phyloP scores from a whole-genome alignment of 1,140 invertebrate species.

The Procambarus virginalis region DNA sequence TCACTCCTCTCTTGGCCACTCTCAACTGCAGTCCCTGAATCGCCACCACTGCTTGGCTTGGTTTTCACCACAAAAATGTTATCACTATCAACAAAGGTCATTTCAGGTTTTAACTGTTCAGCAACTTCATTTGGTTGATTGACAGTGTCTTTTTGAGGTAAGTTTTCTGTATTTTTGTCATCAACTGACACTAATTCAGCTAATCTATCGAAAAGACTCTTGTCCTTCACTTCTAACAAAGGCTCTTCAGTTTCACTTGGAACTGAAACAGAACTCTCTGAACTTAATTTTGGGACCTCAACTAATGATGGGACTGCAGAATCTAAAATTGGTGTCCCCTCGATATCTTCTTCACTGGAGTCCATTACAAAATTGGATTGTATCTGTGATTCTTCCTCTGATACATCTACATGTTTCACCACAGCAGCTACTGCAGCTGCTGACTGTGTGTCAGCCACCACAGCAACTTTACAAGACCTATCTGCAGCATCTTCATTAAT shows the following conservation, averaged over 20 bases:
- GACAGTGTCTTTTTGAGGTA: neutral
- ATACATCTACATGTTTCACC: neutral
- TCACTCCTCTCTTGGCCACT: neutral
- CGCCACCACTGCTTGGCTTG: neutral
- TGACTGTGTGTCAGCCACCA: too few relatives aligned
- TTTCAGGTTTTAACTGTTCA: neutral
- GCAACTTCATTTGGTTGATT: neutral
- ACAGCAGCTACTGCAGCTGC: neutral
- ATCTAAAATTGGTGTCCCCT: neutral
- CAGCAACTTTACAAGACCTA: neutral
- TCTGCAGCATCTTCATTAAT: neutral
- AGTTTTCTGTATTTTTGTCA: neutral
- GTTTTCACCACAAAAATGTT: constrained; percentile 19
- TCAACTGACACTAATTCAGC: constrained; percentile 10
- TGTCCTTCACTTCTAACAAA: neutral
- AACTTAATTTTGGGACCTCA: neutral
- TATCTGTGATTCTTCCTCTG: neutral
- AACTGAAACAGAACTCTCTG: neutral
- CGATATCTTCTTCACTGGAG: neutral
- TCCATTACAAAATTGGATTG: neutral
- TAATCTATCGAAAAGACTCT: constrained; percentile 12
- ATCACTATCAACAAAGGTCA: neutral
- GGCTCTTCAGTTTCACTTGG: neutral
- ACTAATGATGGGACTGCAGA: neutral
- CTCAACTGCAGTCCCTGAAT: neutral